These are phyloP conservation scores for Ridgeia piscesae DNA, from an alignment of 1,140 invertebrate genomes.

Conservation along the genomic window DNA sequence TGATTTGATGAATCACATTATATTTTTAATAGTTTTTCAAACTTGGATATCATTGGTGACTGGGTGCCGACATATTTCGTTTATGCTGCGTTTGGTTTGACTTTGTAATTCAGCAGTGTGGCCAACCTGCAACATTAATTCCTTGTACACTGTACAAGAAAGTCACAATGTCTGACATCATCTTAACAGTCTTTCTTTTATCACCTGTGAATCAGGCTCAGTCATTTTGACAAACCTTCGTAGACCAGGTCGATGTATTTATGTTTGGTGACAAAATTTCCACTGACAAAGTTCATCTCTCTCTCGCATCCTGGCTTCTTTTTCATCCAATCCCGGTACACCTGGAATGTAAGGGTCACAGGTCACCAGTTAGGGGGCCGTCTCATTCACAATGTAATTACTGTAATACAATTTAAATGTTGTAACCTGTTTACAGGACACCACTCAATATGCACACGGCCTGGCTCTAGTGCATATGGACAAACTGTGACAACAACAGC, in stretches of 20 bases:
- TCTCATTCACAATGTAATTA: no score
- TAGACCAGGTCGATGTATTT: background rate
- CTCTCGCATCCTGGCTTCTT: background rate
- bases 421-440: no score
- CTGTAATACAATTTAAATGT: no score
- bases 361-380: no score
- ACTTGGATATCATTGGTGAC: no score
- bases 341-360: background rate
- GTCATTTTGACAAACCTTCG: background rate
- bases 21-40: no score
- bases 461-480: no score
- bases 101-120: background rate
- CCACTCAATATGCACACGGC: no score
- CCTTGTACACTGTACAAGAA: background rate
- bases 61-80: no score
- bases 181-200: background rate
- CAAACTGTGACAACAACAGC: no score
- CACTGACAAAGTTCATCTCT: background rate
- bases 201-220: background rate
- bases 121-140: background rate
- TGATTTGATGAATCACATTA: no score
- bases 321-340: background rate
- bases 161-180: background rate
- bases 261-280: background rate
- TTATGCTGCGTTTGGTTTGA: no score